Percentiles rank a stretch among this genome's conserved stretches.
Conservation (phyloP, 2,797 vertebrate genomes). For the Sebastes kiyomatsui region DNA sequence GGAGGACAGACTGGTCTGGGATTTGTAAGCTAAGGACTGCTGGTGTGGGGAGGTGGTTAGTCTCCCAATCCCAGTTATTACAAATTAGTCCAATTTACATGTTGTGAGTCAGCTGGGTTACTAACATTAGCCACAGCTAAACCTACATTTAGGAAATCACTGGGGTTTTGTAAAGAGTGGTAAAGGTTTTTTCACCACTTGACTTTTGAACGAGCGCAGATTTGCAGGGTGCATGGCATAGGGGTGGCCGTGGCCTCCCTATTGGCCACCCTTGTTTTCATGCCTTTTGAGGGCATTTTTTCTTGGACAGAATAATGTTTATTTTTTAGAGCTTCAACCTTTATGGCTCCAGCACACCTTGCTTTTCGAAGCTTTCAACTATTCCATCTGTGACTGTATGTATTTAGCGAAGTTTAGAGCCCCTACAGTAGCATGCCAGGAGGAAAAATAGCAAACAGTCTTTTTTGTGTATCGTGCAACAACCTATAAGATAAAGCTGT, state of each 20-base stretch:
- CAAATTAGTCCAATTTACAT: not conserved
- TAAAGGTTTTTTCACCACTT: not conserved
- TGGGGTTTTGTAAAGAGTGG: not conserved
- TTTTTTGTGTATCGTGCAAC: not conserved
- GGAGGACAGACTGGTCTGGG: not conserved
- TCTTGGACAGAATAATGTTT: no score
- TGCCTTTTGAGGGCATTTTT: no score
- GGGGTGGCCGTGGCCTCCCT: no score
- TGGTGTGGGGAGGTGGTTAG: not conserved
- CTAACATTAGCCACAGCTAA: not conserved
- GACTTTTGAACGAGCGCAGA: not conserved
- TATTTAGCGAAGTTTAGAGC: not conserved
- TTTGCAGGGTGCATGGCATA: not conserved
- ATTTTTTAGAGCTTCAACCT: no score
- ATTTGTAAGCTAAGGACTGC: not conserved
- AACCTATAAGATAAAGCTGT: not conserved
- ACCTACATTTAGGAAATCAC: not conserved
- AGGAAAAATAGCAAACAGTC: not conserved
- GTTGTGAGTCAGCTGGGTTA: not conserved
- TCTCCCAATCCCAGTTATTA: not conserved
- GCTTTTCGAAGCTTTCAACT: not conserved
- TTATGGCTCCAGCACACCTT: not conserved
- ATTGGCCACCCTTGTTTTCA: no score
- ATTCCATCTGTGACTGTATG: not conserved
- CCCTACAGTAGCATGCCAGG: not conserved